Evolutionary conservation across 2,888 invertebrate species (phyloP).

Genomic region (Metopia argyrocephala): DNA sequence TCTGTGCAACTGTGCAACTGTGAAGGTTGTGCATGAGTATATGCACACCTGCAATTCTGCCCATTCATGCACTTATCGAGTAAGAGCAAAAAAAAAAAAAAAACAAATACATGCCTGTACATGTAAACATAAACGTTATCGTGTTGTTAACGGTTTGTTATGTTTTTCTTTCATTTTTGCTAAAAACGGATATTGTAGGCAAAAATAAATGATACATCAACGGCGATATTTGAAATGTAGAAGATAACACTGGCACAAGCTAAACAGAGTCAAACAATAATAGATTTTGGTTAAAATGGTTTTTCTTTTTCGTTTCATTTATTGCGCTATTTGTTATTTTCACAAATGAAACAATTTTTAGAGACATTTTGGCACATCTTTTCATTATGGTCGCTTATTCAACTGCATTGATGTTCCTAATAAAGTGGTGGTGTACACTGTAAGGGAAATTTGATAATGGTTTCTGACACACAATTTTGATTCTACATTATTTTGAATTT

Average conservation of each 20-base stretch:
- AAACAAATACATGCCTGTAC: neutral
- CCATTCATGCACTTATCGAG: neutral
- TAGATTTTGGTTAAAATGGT: neutral
- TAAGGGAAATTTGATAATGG: no score
- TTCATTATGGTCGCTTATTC: no score
- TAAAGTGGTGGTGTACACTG: no score
- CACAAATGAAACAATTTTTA: no score
- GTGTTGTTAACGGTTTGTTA: neutral
- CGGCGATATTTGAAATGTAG: neutral
- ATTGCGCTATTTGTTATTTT: neutral
- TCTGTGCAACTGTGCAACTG: no score
- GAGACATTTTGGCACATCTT: no score
- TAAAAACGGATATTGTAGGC: slow-evolving; percentile 37
- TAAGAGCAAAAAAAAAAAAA: neutral
- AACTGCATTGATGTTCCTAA: no score
- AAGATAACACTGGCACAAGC: neutral
- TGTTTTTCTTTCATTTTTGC: neutral
- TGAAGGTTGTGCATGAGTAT: neutral
- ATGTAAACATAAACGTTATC: neutral
- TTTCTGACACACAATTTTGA: no score
- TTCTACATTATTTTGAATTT: no score
- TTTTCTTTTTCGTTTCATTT: slow-evolving; percentile 12
- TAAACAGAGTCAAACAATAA: slow-evolving; percentile 23
- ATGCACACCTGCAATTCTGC: neutral
- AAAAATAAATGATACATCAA: slow-evolving; percentile 11